Base-by-base conservation (phyloP, 2,797 vertebrate genomes). In the Malacoraja senta region DNA sequence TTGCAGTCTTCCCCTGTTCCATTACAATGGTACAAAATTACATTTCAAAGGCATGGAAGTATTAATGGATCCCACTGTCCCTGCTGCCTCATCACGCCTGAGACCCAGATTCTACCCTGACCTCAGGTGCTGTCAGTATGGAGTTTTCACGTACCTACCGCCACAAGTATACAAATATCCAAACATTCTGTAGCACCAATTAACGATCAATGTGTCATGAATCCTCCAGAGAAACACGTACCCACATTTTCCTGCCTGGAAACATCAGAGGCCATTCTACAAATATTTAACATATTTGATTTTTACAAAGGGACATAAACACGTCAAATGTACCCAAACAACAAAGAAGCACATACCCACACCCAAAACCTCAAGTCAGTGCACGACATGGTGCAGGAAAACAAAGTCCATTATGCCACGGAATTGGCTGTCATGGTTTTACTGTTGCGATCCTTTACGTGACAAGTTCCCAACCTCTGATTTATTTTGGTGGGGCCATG, bases 251-350 rank as follows among this genome's bases (percentile, higher is more conserved):
- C 74, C 65, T 91, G 44, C 68, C 71, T 71, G 88, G 35, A 72
- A 91, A 91, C 10, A 71, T 65, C 12, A 72, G 88, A 72, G 68
- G 68, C n/a, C 38, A 9, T 71, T 32, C n/a, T 32, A 24, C 32
- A 71, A 91, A 91, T 19, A 84, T 91, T 65, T 21, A 71, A 72
- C 65, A 86, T 26, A 32, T 63, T 63, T 63, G 29, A 86, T 53
- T 29, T 17, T 72, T 44, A 38, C 88, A 72, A 90, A 91, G 86
- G 71, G 61, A 12, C 71, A 24, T 71, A 91, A 65, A 72, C 68
- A 91, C 32, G 72, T 72, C 65, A 71, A 38, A 72, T 72, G 32
- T 71, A 91, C 88, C 35, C 88, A 91, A 71, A 38, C 68, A 71
- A 71, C 63, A 74, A 35, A 72, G 61, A 71, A 10, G 19, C 32